These are phyloP conservation scores for Acanthiza pusilla DNA, from an alignment of 2,797 vertebrate genomes.

Conservation along the genomic window DNA sequence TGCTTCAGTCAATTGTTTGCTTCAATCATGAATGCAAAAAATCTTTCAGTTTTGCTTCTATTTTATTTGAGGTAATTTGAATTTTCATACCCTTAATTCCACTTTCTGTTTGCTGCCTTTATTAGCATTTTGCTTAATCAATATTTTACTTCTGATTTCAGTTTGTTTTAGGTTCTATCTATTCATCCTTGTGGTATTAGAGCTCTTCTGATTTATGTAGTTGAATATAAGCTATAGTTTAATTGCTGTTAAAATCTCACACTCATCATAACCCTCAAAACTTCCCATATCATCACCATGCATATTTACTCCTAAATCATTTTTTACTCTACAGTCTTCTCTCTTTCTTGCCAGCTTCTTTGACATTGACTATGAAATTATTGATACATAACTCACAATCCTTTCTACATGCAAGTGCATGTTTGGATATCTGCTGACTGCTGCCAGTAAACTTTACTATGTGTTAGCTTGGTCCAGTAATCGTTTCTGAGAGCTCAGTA, in stretches of 20 bases:
- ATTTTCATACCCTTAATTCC: background rate
- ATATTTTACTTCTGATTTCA: background rate
- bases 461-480: background rate
- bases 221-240: background rate
- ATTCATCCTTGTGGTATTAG: background rate
- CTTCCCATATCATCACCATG: rapidly evolving
- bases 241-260: background rate
- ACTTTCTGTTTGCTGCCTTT: background rate
- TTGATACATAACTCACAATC: background rate
- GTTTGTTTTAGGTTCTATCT: background rate
- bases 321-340: background rate
- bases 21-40: background rate
- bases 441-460: background rate
- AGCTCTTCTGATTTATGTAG: background rate
- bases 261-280: background rate
- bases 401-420: background rate
- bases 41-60: background rate
- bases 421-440: background rate
- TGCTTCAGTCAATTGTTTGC: background rate
- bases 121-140: background rate
- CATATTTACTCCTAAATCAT: background rate
- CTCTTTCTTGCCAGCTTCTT: background rate
- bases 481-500: background rate
- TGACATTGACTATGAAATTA: background rate
- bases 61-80: background rate